Conservation (phyloP, 2,797 vertebrate species). For the Artibeus jamaicensis region DNA sequence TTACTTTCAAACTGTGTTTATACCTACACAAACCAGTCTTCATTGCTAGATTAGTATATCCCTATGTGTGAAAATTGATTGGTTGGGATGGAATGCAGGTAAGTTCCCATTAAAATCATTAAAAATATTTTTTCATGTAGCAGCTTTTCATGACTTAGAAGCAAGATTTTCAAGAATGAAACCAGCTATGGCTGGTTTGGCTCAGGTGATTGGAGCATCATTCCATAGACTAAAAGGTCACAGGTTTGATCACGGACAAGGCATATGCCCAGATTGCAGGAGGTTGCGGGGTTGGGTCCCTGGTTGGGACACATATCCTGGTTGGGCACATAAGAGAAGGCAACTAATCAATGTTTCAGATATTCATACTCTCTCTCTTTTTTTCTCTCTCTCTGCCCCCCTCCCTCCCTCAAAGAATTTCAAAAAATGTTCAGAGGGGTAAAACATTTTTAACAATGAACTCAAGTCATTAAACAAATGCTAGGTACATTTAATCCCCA, state of each 20-base stretch:
- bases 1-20: background rate
- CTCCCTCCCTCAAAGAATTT: background rate
- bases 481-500: background rate
- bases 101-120: background rate
- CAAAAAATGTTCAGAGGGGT: background rate
- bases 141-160: background rate
- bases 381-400: too few species aligned
- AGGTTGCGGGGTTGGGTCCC: background rate
- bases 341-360: background rate
- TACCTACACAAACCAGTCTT: background rate
- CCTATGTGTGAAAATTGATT: background rate
- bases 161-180: background rate
- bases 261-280: background rate
- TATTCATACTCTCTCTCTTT: background rate
- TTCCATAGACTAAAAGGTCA: background rate
- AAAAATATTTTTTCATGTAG: background rate
- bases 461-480: background rate
- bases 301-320: background rate
- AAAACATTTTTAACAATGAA: background rate
- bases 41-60: background rate
- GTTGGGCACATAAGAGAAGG: background rate
- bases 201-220: background rate
- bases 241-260: background rate
- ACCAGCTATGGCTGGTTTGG: background rate
- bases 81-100: background rate